A percentile compares a stretch with the other conserved stretches of the same genome.
Evolutionary conservation across 2,888 invertebrate genomes (phyloP).

Genomic region (Coenonympha glycerion): DNA sequence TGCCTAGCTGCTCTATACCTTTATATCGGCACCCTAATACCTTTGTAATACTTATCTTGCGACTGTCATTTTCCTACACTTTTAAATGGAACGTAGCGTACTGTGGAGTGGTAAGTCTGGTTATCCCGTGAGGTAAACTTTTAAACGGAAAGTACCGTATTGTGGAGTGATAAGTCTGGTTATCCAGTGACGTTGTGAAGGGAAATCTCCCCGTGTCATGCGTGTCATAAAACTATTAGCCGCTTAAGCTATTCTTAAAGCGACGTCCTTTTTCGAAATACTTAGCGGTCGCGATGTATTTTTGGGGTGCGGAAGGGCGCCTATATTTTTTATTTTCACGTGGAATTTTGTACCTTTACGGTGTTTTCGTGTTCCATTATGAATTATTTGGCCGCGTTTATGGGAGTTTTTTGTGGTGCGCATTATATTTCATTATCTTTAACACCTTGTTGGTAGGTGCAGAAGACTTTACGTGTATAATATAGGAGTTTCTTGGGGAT

Average conservation of each 20-base stretch:
- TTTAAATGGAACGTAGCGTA: slow-evolving; percentile 38
- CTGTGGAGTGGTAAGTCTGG: slow-evolving; percentile 38
- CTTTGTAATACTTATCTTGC: slow-evolving; percentile 60
- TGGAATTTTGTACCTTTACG: slow-evolving; percentile 50
- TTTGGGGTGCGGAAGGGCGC: slow-evolving; percentile 58
- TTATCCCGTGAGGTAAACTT: slow-evolving; percentile 32
- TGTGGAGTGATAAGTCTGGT: slow-evolving; percentile 38
- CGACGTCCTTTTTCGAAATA: slow-evolving; percentile 54
- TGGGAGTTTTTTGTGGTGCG: slow-evolving; percentile 49
- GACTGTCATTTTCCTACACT: slow-evolving; percentile 48
- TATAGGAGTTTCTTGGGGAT: slow-evolving; percentile 19
- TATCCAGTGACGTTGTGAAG: slow-evolving; percentile 31
- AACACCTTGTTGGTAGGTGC: slow-evolving; percentile 60
- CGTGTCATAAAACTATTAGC: slow-evolving; percentile 76
- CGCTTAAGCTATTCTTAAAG: slow-evolving; percentile 71
- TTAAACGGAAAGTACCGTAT: slow-evolving; percentile 38
- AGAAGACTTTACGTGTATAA: too few relatives aligned
- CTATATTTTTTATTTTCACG: slow-evolving; percentile 54
- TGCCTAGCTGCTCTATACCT: slow-evolving; percentile 43
- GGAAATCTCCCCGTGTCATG: slow-evolving; percentile 55
- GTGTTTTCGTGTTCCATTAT: slow-evolving; percentile 62
- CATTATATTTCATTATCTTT: slow-evolving; percentile 67
- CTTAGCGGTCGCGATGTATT: slow-evolving; percentile 47
- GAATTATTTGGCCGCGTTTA: slow-evolving; percentile 61
- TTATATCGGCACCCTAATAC: slow-evolving; percentile 44